Base-by-base conservation (phyloP, 2,797 vertebrate genomes). In the Pangasius macronema region DNA sequence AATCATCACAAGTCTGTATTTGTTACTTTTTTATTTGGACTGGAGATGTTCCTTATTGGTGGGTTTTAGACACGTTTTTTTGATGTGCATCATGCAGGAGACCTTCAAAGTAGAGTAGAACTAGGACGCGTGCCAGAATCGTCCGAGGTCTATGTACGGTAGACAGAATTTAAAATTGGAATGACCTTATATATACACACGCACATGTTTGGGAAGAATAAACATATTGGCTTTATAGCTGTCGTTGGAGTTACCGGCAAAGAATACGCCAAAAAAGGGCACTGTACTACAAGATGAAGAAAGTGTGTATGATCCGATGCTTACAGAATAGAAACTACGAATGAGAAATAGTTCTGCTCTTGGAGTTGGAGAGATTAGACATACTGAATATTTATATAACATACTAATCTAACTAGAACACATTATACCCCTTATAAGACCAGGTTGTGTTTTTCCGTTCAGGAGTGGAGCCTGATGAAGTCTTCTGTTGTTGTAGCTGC, bases 151-250 rank as follows among this genome's bases (percentile, higher is more conserved):
- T 80, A 70, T 63, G 30, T 83, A 87, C 55, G 59, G 72, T 55
- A 67, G 24, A 68, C 67, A 79, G 86, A 11, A 83, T 89, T 86
- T 16, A 39, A 84, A 75, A 89, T 84, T n/a, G 61, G 77, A 85
- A 81, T 61, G 67, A 39, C 3, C 49, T 65, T 59, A 77, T 24
- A 51, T 55, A 65, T 30, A 51, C 73, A 67, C 57, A 59, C 22
- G n/a, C 73, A 67, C 42, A 79, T 24, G 27, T 79, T 85, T 18
- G 18, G 22, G 68, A 49, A 55, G 53, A 55, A 86, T 82, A 79
- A 85, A 75, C 55, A 83, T 63, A 65, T 76, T 70, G 55, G 77
- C 82, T 77, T 55, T 84, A 59, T 81, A 46, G 81, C 75, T 59
- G 61, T 73, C 42, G 46, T 36, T 59, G 53, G 6, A 36, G 11